Percentiles rank a stretch among this genome's conserved stretches.
phyloP scores from a whole-genome alignment of 2,113 vertebrate species.

The Pseudonaja textilis region DNA sequence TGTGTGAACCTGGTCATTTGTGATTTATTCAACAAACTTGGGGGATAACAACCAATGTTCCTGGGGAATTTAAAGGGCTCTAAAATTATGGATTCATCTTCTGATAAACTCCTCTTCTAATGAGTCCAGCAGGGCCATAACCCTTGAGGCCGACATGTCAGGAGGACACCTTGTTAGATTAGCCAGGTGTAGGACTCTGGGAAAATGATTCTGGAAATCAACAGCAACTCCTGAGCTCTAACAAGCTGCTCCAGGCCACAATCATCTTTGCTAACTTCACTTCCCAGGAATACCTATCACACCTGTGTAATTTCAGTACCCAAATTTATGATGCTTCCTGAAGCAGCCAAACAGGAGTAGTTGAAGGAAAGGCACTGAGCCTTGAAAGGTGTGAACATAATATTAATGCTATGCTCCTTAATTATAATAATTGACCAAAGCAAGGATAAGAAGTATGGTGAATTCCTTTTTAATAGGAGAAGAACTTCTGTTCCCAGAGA shows the following conservation, averaged over 20 bases:
- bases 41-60: not conserved
- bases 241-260: not conserved
- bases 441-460: not conserved
- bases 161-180: not conserved
- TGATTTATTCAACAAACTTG: not conserved
- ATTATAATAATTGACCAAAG: not conserved
- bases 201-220: not conserved
- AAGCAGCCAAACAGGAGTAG: not conserved
- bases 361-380: not conserved
- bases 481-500: not conserved
- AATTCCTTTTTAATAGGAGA: fast-evolving
- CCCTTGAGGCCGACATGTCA: not conserved
- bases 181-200: not conserved
- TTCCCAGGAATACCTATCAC: fast-evolving
- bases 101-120: not conserved
- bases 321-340: not conserved
- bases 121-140: not conserved
- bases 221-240: not conserved
- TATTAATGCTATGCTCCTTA: not conserved
- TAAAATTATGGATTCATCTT: not conserved
- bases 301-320: not conserved
- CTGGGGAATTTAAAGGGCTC: not conserved
- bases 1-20: not conserved
- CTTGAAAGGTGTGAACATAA: not conserved
- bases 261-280: not conserved